Evolutionary conservation across 2,888 invertebrate species (phyloP).

Genomic region (Gandaritis pyraliata): DNA sequence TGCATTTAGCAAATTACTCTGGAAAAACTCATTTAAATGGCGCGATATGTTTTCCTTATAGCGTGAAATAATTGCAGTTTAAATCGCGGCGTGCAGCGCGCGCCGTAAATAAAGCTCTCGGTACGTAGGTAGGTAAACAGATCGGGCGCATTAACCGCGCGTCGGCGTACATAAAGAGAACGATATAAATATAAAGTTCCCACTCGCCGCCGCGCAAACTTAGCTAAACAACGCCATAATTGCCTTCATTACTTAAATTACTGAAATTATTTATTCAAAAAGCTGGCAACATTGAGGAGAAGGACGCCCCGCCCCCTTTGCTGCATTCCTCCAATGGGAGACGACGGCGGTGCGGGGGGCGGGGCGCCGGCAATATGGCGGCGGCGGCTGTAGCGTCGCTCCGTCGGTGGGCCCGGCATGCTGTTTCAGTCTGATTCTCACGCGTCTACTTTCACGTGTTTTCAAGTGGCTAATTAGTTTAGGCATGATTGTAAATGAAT

Average conservation of each 20-base stretch:
- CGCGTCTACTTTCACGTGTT: constrained; percentile 62
- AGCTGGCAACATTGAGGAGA: constrained; percentile 82
- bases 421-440: constrained; percentile 65
- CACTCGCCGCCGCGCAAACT: constrained; percentile 82
- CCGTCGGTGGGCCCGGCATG: constrained; percentile 53
- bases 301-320: constrained; percentile 61
- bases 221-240: constrained; percentile 85
- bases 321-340: constrained; percentile 61
- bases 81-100: constrained; percentile 78
- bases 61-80: constrained; percentile 82
- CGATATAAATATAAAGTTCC: constrained; percentile 84
- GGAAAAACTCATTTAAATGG: constrained; percentile 66
- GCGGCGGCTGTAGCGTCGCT: constrained; percentile 57
- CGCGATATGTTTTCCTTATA: constrained; percentile 77
- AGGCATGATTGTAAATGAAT: constrained; percentile 57
- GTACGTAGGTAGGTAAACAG: constrained; percentile 82
- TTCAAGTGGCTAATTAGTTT: constrained; percentile 62
- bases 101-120: constrained; percentile 78
- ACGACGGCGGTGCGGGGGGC: constrained; percentile 57
- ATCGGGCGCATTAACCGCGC: constrained; percentile 83
- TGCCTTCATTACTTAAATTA: constrained; percentile 85
- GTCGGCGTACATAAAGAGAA: constrained; percentile 84
- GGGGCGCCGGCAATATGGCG: constrained; percentile 80
- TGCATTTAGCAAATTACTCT: constrained; percentile 50
- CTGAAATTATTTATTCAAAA: constrained; percentile 85